These are phyloP conservation scores for Ptychobarbus kaznakovi DNA, from an alignment of 2,797 vertebrate genomes.

Conservation along the genomic window DNA sequence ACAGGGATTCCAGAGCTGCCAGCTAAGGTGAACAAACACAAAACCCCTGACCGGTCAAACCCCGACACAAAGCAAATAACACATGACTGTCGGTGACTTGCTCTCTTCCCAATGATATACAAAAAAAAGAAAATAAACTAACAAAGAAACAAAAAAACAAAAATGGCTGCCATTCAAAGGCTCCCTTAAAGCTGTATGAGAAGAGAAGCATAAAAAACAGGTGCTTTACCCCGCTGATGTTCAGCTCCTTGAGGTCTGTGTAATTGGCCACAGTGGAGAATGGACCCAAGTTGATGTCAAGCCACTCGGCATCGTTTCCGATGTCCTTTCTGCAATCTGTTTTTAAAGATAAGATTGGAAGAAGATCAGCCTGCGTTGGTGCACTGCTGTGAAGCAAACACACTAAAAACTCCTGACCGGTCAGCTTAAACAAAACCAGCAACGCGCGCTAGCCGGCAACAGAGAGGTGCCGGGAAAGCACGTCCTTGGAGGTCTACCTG, in stretches of 20 bases:
- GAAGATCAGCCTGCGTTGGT: not conserved
- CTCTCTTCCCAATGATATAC: no score
- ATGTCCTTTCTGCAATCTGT: slow-evolving; percentile 58
- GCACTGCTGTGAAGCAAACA: no score
- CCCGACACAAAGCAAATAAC: no score
- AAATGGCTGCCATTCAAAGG: no score
- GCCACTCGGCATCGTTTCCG: slow-evolving; percentile 40
- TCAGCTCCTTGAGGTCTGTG: not conserved
- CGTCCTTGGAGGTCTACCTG: not conserved
- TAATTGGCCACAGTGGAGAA: not conserved
- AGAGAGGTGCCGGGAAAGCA: not conserved
- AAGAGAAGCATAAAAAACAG: no score
- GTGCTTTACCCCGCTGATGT: not conserved
- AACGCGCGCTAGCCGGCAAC: not conserved
- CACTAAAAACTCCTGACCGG: not conserved
- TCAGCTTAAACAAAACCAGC: slow-evolving; percentile 31
- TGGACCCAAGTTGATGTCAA: not conserved
- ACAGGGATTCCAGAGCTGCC: slow-evolving; percentile 50
- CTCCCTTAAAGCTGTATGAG: no score
- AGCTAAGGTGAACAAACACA: slow-evolving; percentile 44
- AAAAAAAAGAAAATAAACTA: no score
- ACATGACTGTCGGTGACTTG: no score
- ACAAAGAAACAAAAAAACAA: no score
- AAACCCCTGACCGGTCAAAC: no score
- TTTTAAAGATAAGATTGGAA: not conserved